Base-by-base conservation (phyloP, 2,888 invertebrate genomes). In the Eilema sororculum region DNA sequence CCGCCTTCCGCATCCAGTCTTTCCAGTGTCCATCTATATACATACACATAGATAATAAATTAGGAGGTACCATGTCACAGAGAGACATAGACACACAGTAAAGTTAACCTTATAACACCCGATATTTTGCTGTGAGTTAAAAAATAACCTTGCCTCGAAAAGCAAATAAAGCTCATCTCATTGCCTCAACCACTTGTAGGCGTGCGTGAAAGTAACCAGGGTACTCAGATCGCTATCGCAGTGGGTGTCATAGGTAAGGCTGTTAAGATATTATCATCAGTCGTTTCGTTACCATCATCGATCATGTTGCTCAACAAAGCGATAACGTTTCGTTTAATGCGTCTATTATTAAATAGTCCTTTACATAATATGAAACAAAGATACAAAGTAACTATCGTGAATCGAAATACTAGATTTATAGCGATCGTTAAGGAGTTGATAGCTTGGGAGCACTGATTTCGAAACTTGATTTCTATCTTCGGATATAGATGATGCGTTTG, bases 181-280 rank as follows among this genome's bases (percentile, higher is more conserved):
- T 76, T 81, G 76, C 75, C 72, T 73, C 74, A 70, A 82, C 70
- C 62, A 52, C 67, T 68, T 72, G 86, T 86, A 82, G 86, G 87
- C 79, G 86, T 86, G 63, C 75, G 89, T 89, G 90, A 92, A 91
- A 91, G 91, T 90, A 77, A 85, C 83, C 83, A 78, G 69, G 75
- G 59, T 69, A 69, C 76, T 72, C 71, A 82, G 89, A 90, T 90
- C 74, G 75, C 78, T 87, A 89, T 89, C 88, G 68, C 74, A 72
- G 91, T 91, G 87, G 91, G 91, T 89, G 91, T 90, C 86, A 83
- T 84, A 86, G 82, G 85, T 89, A 84, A 84, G 80, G 77, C 75
- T 74, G 68, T 66, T 75, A 74, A 78, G 83, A 80, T 79, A 65
- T 65, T 72, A 78, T 78, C 80, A 68, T 64, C 62, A 71, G 69